Evolutionary conservation across 1,140 invertebrate genomes (phyloP).

Genomic region (Papilio polyxenes): DNA sequence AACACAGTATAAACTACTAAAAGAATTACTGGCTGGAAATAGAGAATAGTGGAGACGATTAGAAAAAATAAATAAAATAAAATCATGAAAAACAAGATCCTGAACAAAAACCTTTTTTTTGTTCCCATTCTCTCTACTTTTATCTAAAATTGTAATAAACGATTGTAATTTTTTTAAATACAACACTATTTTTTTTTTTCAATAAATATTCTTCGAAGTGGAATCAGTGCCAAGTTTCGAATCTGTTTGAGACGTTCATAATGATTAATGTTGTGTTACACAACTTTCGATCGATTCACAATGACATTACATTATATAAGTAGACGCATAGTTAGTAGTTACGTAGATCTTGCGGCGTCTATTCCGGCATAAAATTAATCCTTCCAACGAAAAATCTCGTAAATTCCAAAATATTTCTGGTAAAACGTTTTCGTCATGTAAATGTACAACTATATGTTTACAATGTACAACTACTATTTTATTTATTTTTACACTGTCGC

Average conservation of each 20-base stretch:
- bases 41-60: too few relatives aligned
- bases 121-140: too few relatives aligned
- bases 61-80: too few relatives aligned
- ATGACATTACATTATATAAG: constrained; percentile 16
- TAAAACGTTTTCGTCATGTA: too few relatives aligned
- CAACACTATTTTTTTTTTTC: not conserved
- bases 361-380: not conserved
- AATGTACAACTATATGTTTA: too few relatives aligned
- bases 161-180: not conserved
- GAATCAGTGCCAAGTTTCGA: not conserved
- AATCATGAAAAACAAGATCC: too few relatives aligned
- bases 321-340: not conserved
- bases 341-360: not conserved
- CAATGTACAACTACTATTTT: too few relatives aligned
- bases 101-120: too few relatives aligned
- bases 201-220: not conserved
- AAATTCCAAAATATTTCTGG: too few relatives aligned
- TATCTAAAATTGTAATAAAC: too few relatives aligned
- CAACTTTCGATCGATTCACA: not conserved
- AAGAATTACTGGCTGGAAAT: not conserved
- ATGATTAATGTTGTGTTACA: constrained; percentile 17
- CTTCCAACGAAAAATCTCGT: not conserved
- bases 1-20: not conserved
- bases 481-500: too few relatives aligned
- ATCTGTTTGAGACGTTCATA: not conserved